These are phyloP conservation scores for Opisthograptis luteolata DNA, from an alignment of 2,888 invertebrate species.

Conservation along the genomic window DNA sequence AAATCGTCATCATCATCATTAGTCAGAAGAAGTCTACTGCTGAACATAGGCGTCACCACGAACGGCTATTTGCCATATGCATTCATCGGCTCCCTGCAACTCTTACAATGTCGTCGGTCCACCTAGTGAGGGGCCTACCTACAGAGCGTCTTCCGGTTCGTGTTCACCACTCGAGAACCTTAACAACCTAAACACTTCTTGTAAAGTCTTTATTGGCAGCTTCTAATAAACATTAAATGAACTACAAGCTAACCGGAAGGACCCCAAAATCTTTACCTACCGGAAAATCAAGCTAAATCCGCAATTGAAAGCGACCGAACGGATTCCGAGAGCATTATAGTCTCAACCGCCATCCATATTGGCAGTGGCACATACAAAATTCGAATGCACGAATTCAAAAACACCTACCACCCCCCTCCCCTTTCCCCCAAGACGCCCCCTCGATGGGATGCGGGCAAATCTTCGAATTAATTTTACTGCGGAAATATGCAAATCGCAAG, in stretches of 20 bases:
- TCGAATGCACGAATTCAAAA: slow-evolving; percentile 79
- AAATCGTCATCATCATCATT: too few species aligned
- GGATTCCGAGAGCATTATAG: slow-evolving; percentile 36
- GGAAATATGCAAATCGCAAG: slow-evolving; percentile 83
- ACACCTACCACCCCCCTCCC: slow-evolving; percentile 40
- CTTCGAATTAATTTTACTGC: slow-evolving; percentile 85
- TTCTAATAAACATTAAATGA: neutral
- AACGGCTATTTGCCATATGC: too few species aligned
- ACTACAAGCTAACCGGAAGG: neutral
- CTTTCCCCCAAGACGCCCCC: slow-evolving; percentile 55
- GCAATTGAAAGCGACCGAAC: slow-evolving; percentile 52
- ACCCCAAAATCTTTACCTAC: slow-evolving; percentile 9
- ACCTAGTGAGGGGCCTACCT: too few species aligned
- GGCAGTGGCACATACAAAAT: slow-evolving; percentile 62
- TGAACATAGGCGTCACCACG: too few species aligned
- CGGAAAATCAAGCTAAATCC: slow-evolving; percentile 23
- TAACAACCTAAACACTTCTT: too few species aligned
- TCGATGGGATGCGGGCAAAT: slow-evolving; percentile 81
- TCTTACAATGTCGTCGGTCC: too few species aligned
- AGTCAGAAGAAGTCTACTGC: too few species aligned
- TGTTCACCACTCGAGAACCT: too few species aligned
- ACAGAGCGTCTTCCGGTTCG: too few species aligned
- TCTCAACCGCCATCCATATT: slow-evolving; percentile 56
- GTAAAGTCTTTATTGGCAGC: too few species aligned
- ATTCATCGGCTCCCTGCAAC: too few species aligned